These are phyloP conservation scores for Hypotaenidia philippensis DNA, from an alignment of 2,797 vertebrate species.

Conservation along the genomic window DNA sequence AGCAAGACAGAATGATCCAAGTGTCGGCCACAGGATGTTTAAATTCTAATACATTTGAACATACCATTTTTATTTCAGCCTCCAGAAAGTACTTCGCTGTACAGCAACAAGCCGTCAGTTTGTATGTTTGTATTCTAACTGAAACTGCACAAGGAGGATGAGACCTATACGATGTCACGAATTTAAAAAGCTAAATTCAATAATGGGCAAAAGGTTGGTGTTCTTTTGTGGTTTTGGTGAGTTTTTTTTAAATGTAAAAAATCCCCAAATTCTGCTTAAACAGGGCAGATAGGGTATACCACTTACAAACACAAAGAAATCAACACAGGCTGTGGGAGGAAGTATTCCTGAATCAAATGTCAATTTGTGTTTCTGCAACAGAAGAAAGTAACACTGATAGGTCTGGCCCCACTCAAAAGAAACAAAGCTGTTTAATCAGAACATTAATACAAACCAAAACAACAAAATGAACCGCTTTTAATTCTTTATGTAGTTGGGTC, in stretches of 20 bases:
- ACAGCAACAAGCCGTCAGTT: background rate
- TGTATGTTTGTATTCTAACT: background rate
- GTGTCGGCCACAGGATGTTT: background rate
- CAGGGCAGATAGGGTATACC: background rate
- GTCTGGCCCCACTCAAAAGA: background rate
- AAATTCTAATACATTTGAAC: background rate
- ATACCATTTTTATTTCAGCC: background rate
- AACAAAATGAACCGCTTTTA: background rate
- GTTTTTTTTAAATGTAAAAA: too few species aligned
- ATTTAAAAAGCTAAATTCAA: background rate
- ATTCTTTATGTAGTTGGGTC: background rate
- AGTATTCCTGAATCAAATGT: background rate
- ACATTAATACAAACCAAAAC: background rate
- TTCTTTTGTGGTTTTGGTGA: background rate
- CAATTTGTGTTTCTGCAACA: background rate
- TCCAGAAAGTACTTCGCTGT: background rate
- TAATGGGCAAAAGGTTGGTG: background rate
- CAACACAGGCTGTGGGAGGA: background rate
- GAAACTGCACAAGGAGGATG: background rate
- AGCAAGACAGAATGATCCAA: background rate
- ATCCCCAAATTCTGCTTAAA: background rate
- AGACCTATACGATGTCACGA: rapidly evolving
- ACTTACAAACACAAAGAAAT: background rate
- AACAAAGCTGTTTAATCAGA: background rate
- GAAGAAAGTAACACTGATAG: background rate